Conservation (phyloP, 2,113 vertebrate species). For the Antechinus flavipes region DNA sequence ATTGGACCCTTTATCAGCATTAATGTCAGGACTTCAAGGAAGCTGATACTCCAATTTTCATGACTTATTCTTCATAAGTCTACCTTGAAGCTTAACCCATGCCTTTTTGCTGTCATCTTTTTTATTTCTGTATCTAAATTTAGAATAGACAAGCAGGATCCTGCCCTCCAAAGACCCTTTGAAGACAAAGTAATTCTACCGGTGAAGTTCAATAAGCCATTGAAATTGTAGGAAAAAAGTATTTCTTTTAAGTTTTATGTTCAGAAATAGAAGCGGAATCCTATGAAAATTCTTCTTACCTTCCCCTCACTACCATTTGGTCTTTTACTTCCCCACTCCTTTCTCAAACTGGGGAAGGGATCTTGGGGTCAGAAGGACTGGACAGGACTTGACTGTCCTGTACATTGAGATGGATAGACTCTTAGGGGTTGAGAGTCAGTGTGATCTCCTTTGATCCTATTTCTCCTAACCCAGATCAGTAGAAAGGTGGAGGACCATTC, state of each 20-base stretch:
- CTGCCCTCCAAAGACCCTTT: not conserved
- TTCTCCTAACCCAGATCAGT: slow-evolving; percentile 30
- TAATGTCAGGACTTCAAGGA: not conserved
- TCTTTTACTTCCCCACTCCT: not conserved
- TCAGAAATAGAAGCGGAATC: not conserved
- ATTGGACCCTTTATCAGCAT: not conserved
- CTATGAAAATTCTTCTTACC: not conserved
- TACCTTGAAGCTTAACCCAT: not conserved
- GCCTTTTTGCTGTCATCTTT: not conserved
- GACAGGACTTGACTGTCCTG: not conserved
- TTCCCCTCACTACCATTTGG: not conserved
- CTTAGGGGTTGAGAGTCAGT: not conserved
- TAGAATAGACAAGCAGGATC: not conserved
- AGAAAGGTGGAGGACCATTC: slow-evolving; percentile 23
- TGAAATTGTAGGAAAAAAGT: not conserved
- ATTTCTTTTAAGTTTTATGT: not conserved
- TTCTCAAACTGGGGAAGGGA: not conserved
- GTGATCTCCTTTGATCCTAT: slow-evolving; percentile 24
- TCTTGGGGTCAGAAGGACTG: not conserved
- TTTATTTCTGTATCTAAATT: not conserved
- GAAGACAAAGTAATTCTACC: not conserved
- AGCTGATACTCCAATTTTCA: not conserved
- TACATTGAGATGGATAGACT: not conserved
- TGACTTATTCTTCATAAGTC: not conserved
- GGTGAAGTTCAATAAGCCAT: not conserved